These are phyloP conservation scores for Rhinolophus sinicus DNA, from an alignment of 2,113 vertebrate species.

Conservation along the genomic window DNA sequence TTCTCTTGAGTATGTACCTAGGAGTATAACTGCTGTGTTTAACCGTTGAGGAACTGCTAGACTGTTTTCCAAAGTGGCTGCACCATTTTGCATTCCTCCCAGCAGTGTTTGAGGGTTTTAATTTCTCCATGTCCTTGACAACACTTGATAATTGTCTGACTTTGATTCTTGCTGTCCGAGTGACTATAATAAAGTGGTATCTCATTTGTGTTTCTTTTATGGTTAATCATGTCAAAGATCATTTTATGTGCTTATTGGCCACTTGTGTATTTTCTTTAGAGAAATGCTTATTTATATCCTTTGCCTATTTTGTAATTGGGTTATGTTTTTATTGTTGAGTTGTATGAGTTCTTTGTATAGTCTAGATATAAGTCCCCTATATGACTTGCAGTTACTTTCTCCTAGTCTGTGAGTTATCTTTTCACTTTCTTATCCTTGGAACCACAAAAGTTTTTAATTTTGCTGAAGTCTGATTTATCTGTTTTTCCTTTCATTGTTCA, in stretches of 20 bases:
- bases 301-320: background rate
- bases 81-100: background rate
- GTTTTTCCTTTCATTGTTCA: background rate
- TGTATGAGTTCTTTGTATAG: background rate
- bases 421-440: constrained; percentile 15
- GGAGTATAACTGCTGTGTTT: background rate
- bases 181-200: background rate
- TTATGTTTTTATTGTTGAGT: background rate
- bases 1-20: background rate
- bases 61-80: background rate
- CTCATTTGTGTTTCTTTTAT: background rate
- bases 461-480: background rate
- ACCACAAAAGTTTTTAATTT: background rate
- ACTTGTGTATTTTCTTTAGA: constrained; percentile 3
- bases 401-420: background rate
- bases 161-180: constrained; percentile 22
- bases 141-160: background rate
- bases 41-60: background rate
- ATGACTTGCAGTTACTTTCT: background rate
- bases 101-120: background rate
- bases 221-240: background rate
- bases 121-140: background rate
- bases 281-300: background rate
- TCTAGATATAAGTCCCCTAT: background rate
- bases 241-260: background rate